A percentile compares a stretch with the other conserved stretches of the same genome.
Conservation (phyloP, 64 coral and sea anemone genomes). For the Dendrophyllia cribrosa region DNA sequence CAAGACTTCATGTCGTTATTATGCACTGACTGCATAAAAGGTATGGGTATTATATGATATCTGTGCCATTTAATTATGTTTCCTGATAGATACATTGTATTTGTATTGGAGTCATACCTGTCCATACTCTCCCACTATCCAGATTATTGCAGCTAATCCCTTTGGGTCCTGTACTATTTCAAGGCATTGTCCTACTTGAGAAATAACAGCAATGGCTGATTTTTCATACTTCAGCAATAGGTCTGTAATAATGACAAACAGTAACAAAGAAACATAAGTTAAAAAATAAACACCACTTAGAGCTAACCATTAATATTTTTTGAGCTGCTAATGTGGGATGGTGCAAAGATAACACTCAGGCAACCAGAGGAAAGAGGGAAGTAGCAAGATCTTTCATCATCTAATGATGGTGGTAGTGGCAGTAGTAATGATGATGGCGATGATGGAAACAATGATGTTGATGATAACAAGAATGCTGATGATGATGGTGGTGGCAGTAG, state of each 20-base stretch:
- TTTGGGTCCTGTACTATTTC: constrained; percentile 84
- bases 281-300: neutral
- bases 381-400: no score
- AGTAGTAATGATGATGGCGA: no score
- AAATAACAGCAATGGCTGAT: constrained; percentile 78
- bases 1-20: no score
- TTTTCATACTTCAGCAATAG: constrained; percentile 80
- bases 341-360: no score
- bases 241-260: constrained; percentile 46
- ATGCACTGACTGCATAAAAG: no score
- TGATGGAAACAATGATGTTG: neutral
- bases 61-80: no score
- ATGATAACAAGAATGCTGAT: neutral
- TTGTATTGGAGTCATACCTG: constrained; percentile 48
- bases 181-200: constrained; percentile 80
- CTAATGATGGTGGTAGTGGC: no score
- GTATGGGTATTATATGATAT: no score
- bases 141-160: constrained; percentile 81
- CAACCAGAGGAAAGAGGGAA: no score
- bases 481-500: neutral
- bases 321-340: no score
- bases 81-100: neutral
- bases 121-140: constrained; percentile 92
- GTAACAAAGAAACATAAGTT: neutral
- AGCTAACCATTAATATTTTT: no score